Base-by-base conservation (phyloP, 2,888 invertebrate species). In the Tetheella fluctuosa region DNA sequence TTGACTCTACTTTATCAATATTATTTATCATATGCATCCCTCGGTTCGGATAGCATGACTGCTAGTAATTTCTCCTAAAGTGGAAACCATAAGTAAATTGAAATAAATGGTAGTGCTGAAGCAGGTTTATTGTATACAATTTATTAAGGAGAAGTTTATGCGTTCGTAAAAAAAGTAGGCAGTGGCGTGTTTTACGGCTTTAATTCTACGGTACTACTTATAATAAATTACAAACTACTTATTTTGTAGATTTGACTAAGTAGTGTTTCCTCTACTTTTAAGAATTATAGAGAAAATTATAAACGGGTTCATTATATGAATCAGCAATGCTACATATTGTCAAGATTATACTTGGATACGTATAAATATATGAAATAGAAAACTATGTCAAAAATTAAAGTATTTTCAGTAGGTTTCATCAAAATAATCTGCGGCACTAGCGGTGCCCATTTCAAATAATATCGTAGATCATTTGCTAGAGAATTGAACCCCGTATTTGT, bases 151-250 rank as follows among this genome's bases (percentile, higher is more conserved):
- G 20, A 48, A 20, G 42, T 48, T 17, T 0, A 8, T 48, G 20
- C 0, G 42, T 48, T 1, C 17, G 17, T 17, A 48, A 48, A 39
- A n/a, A 48, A 48, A 8, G 42, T 48, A 20, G 42, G 17, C 42
- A 48, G 42, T 17, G 20, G 42, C 39, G 39, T 48, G 42, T 48
- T 48, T 48, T 48, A 48, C 10, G n/a, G 17, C 42, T 4, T 48
- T 48, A n/a, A n/a, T 15, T 42, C 15, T 42, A 48, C 48, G 15
- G n/a, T 39, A 15, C 39, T 6, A 4, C 2, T 6, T 48, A 7
- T 20, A 48, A 48, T 48, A 48, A 48, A 48, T 48, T 20, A 48
- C 42, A 48, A 48, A 48, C 42, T 48, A 48, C 42, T 48, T 48
- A 8, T 15, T 48, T 20, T 48, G 39, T 39, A 12, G 13, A 15